Conservation (phyloP, 1,140 invertebrate genomes). For the Bradysia coprophila region DNA sequence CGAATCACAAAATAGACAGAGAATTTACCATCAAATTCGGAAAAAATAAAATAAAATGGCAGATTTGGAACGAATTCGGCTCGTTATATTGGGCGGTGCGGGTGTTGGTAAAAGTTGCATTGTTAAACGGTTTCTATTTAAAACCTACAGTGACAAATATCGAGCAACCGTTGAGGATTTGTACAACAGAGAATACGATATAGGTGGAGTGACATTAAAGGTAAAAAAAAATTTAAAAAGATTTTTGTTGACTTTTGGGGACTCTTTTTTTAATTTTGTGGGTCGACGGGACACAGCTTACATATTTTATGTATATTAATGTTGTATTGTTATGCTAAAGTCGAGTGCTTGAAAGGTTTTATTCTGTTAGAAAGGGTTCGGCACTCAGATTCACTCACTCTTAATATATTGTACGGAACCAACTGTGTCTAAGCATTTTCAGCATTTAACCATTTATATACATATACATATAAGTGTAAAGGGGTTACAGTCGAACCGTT, state of each 20-base stretch:
- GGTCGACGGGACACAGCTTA: too few relatives aligned
- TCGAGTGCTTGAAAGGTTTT: too few relatives aligned
- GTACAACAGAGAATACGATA: constrained; percentile 68
- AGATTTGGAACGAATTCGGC: constrained; percentile 61
- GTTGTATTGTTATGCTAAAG: too few relatives aligned
- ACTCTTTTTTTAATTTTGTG: too few relatives aligned
- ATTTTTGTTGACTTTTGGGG: neutral
- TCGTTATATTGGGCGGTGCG: constrained; percentile 68
- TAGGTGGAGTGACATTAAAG: constrained; percentile 54
- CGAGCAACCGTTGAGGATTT: constrained; percentile 78
- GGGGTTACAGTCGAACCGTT: too few relatives aligned
- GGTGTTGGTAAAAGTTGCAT: constrained; percentile 77
- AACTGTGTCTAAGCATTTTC: too few relatives aligned
- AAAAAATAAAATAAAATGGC: constrained; percentile 30
- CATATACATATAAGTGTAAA: too few relatives aligned
- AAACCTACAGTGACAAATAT: constrained; percentile 68
- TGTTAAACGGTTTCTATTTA: constrained; percentile 69
- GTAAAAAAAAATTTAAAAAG: constrained; percentile 12
- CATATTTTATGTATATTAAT: too few relatives aligned
- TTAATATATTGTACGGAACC: too few relatives aligned
- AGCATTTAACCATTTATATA: too few relatives aligned
- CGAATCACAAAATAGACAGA: neutral
- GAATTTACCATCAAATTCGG: neutral
- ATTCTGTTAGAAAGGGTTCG: too few relatives aligned
- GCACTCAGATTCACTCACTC: too few relatives aligned